A percentile compares a stretch with the other conserved stretches of the same genome.
Conservation (phyloP, 1,140 invertebrate genomes). For the Atta texana region DNA sequence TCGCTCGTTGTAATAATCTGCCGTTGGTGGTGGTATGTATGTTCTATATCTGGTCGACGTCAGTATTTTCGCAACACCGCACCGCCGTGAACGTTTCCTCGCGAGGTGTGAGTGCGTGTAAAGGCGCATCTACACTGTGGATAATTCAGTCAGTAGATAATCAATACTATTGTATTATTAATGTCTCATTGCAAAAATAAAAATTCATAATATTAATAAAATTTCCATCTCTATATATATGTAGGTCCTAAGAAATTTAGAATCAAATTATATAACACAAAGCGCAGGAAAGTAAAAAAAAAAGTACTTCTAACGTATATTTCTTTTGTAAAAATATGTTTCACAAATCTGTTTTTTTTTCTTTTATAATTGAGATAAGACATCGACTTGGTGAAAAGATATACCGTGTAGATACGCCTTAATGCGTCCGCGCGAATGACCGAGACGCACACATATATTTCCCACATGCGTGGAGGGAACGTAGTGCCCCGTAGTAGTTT, state of each 20-base stretch:
- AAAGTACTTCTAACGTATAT: no score
- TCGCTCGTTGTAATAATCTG: conserved; percentile 82
- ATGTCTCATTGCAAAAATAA: not conserved
- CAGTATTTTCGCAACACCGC: conserved; percentile 74
- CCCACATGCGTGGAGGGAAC: conserved; percentile 65
- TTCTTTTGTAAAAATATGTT: not conserved
- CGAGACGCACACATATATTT: conserved; percentile 63
- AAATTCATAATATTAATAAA: not conserved
- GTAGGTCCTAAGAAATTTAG: not conserved
- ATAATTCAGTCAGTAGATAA: conserved; percentile 1
- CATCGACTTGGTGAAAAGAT: not conserved
- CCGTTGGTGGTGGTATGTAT: conserved; percentile 72
- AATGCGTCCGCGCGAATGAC: conserved; percentile 31
- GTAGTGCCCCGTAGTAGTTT: conserved; percentile 78
- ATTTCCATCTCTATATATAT: not conserved
- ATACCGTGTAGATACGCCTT: conserved; percentile 50
- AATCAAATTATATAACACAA: not conserved
- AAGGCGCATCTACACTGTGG: conserved; percentile 43
- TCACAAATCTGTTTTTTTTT: not conserved
- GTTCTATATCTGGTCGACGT: conserved; percentile 56
- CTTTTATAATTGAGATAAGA: not conserved
- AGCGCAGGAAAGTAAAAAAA: not conserved
- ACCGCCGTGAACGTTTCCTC: conserved; percentile 59
- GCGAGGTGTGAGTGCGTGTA: conserved; percentile 66
- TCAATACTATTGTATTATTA: not conserved